Base-by-base conservation (phyloP, 2,113 vertebrate species). In the Capra hircus region DNA sequence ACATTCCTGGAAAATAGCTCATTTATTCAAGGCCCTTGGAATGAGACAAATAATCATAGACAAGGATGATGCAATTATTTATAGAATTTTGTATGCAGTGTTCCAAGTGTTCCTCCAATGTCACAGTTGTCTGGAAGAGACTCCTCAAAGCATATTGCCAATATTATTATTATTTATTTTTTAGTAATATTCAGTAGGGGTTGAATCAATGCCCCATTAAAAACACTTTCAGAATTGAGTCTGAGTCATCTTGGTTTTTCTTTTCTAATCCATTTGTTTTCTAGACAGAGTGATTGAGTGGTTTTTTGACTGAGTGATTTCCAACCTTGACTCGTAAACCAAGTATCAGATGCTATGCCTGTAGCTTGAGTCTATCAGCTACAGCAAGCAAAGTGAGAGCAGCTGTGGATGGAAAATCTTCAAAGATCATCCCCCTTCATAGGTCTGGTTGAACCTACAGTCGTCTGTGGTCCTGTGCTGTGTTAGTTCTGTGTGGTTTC, bases 221-320 rank as follows among this genome's bases (percentile, higher is more conserved):
- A 96, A 97, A 97, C 53, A 71, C 57, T 98, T 95, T 97, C 78
- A 90, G 86, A 91, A 91, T 14, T 85, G 57, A 55, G 17, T 96
- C 86, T 93, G 91, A 97, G 89, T 97, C 91, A 97, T 96, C 60
- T 88, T 94, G 53, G 27, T 92, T 96, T 97, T 95, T 98, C 62
- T 93, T 81, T 55, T 96, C 23, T 84, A 94, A 92, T 95, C 87
- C 78, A 96, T 96, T 98, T 96, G 83, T 96, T 98, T 98, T 94
- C 62, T 93, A 93, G 92, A 91, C 91, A 90, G 88, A 92, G 62
- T 92, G 93, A 95, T 45, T 88, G 96, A 98, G 74, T 95, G 74
- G 45, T 94, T 98, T 97, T 84, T 96, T 98, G 96, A 98, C 12
- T 97, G 96, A 97, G 30, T 94, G 92, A 96, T 97, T 95, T 96